Evolutionary conservation across 2,797 vertebrate species (phyloP).

Genomic region (Bovichtus variegatus): DNA sequence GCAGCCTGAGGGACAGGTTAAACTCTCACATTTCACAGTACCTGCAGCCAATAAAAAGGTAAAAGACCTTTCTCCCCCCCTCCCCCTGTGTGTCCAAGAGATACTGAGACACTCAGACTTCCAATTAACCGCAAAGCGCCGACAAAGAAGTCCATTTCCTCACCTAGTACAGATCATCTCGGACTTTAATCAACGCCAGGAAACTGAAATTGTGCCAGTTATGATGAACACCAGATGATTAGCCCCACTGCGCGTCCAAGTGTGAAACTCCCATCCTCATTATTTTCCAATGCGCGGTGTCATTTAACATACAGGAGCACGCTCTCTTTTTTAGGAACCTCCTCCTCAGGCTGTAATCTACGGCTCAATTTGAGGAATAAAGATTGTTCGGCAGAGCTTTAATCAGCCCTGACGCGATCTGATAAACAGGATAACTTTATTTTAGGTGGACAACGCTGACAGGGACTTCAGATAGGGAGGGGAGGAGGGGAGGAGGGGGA

Average conservation of each 20-base stretch:
- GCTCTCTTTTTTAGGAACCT: slow-evolving; percentile 30
- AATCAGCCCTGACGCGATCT: slow-evolving; percentile 68
- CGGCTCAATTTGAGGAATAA: slow-evolving; percentile 63
- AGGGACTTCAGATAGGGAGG: slow-evolving; percentile 62
- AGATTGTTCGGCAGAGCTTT: slow-evolving; percentile 62
- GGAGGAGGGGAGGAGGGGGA: too few relatives aligned
- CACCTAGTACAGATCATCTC: slow-evolving; percentile 33
- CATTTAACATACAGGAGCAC: slow-evolving; percentile 48
- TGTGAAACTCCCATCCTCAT: slow-evolving; percentile 29
- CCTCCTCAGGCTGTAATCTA: slow-evolving; percentile 41
- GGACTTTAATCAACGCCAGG: slow-evolving; percentile 46
- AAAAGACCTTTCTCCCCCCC: background rate
- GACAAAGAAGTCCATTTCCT: slow-evolving; percentile 38
- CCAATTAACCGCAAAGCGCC: slow-evolving; percentile 39
- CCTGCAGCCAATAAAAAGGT: slow-evolving; percentile 1
- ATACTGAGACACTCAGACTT: slow-evolving; percentile 11
- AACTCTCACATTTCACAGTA: slow-evolving; percentile 24
- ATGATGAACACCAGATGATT: slow-evolving; percentile 52
- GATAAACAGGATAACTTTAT: slow-evolving; percentile 74
- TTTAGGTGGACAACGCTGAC: slow-evolving; percentile 69
- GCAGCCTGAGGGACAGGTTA: slow-evolving; percentile 5
- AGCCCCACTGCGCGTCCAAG: slow-evolving; percentile 12
- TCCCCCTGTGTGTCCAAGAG: slow-evolving; percentile 11
- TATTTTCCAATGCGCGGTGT: slow-evolving; percentile 28
- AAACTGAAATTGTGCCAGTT: slow-evolving; percentile 35